Evolutionary conservation across 2,888 invertebrate species (phyloP).

Genomic region (Polydrusus tereticollis): DNA sequence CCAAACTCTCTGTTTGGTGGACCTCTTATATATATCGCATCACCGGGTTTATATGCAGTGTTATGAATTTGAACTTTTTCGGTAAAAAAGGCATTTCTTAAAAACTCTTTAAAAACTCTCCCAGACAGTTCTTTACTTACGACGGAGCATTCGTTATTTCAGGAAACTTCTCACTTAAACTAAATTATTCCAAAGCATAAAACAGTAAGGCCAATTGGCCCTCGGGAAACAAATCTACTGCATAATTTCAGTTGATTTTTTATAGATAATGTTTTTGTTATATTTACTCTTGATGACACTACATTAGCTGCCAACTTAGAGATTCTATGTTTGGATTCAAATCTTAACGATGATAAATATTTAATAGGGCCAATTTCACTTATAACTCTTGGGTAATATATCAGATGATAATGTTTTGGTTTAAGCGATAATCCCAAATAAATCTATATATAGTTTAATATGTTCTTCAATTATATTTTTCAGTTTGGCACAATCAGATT

Average conservation of each 20-base stretch:
- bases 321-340: background rate
- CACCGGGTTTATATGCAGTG: too few relatives aligned
- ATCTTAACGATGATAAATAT: background rate
- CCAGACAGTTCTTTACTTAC: too few relatives aligned
- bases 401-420: constrained; percentile 1
- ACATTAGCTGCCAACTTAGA: background rate
- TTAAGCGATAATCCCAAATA: background rate
- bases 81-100: too few relatives aligned
- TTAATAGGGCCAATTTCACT: background rate
- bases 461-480: constrained; percentile 13
- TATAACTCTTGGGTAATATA: constrained; percentile 2
- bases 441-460: background rate
- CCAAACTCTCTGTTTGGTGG: too few relatives aligned
- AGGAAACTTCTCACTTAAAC: too few relatives aligned
- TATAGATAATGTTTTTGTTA: background rate
- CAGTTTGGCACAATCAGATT: constrained; percentile 6
- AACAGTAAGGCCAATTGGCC: too few relatives aligned
- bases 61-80: too few relatives aligned
- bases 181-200: too few relatives aligned
- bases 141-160: too few relatives aligned
- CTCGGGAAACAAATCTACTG: too few relatives aligned
- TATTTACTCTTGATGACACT: background rate
- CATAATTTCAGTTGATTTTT: background rate
- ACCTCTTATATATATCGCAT: too few relatives aligned
- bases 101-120: too few relatives aligned